A percentile compares a stretch with the other conserved stretches of the same genome.
Evolutionary conservation across 2,113 vertebrate species (phyloP).

Genomic region (Ictalurus furcatus): DNA sequence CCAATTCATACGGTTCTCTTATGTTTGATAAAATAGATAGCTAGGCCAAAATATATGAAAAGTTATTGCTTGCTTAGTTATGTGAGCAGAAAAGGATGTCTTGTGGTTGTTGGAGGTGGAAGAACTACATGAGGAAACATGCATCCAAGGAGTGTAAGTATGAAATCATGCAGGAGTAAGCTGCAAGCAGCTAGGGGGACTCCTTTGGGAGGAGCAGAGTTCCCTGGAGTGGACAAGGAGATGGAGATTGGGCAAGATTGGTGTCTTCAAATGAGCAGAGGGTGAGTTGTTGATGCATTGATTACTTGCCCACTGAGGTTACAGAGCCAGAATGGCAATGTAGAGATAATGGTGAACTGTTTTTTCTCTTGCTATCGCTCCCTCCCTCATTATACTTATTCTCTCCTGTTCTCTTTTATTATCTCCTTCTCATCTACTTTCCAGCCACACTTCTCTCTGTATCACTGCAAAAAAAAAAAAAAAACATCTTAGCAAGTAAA

Average conservation of each 20-base stretch:
- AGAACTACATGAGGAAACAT: slow-evolving; percentile 9
- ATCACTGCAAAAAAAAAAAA: too few relatives aligned
- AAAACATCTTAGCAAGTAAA: too few relatives aligned
- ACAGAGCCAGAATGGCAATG: slow-evolving; percentile 47
- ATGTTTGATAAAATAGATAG: not conserved
- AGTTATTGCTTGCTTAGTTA: not conserved
- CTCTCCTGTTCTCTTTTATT: not conserved
- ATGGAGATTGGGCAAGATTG: slow-evolving; percentile 39
- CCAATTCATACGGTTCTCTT: not conserved
- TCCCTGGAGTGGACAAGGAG: slow-evolving; percentile 37
- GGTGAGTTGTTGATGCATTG: slow-evolving; percentile 54
- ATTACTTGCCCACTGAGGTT: slow-evolving; percentile 55
- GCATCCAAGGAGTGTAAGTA: slow-evolving; percentile 45
- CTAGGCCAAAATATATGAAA: not conserved
- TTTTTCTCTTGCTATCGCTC: not conserved
- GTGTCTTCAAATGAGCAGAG: slow-evolving; percentile 47
- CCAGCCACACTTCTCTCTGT: not conserved
- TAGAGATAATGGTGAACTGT: slow-evolving; percentile 48
- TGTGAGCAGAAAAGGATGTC: not conserved
- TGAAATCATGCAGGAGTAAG: slow-evolving; percentile 47
- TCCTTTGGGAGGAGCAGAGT: slow-evolving; percentile 32
- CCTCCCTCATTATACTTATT: not conserved
- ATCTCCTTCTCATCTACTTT: not conserved
- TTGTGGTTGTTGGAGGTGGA: not conserved
- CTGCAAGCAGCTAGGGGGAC: slow-evolving; percentile 47